Percentiles rank a stretch among this genome's conserved stretches.
These are phyloP conservation scores for Zygothrica quintamaculata DNA, from an alignment of 2,888 invertebrate species.

Conservation along the genomic window DNA sequence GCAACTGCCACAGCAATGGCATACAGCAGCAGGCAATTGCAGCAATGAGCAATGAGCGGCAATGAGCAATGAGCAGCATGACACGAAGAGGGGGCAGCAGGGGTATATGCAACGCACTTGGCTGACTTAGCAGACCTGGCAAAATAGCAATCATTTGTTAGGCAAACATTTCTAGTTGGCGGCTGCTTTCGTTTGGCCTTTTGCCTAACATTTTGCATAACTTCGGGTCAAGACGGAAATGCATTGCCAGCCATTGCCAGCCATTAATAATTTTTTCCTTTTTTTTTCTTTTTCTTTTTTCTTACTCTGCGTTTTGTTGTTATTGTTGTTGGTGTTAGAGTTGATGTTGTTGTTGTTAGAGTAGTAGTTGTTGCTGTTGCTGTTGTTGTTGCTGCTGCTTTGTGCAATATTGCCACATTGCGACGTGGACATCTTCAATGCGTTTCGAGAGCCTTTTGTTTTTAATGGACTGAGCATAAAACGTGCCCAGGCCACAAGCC, in stretches of 20 bases:
- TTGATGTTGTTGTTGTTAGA: background rate
- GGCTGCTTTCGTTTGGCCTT: constrained; percentile 78
- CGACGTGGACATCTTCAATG: constrained; percentile 59
- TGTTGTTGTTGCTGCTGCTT: background rate
- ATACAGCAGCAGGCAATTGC: constrained; percentile 3
- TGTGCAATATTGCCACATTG: constrained; percentile 6
- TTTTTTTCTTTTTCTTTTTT: no score
- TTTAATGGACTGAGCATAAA: constrained; percentile 52
- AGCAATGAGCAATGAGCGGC: background rate
- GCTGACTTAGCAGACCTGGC: constrained; percentile 37
- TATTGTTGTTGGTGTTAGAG: background rate
- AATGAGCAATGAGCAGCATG: background rate
- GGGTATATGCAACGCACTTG: constrained; percentile 57
- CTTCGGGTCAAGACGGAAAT: constrained; percentile 78
- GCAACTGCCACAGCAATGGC: constrained; percentile 30
- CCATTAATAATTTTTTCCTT: constrained; percentile 75
- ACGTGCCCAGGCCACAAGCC: constrained; percentile 52
- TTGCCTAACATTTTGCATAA: constrained; percentile 77
- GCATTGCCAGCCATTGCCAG: constrained; percentile 67
- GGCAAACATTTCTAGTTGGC: constrained; percentile 67
- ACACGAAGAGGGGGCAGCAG: background rate
- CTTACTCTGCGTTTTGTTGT: no score
- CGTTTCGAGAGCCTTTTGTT: constrained; percentile 71
- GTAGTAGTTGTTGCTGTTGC: constrained; percentile 17
- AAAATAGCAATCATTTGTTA: constrained; percentile 75